phyloP scores from a whole-genome alignment of 2,797 vertebrate species.

The Leptatherina wallacei region DNA sequence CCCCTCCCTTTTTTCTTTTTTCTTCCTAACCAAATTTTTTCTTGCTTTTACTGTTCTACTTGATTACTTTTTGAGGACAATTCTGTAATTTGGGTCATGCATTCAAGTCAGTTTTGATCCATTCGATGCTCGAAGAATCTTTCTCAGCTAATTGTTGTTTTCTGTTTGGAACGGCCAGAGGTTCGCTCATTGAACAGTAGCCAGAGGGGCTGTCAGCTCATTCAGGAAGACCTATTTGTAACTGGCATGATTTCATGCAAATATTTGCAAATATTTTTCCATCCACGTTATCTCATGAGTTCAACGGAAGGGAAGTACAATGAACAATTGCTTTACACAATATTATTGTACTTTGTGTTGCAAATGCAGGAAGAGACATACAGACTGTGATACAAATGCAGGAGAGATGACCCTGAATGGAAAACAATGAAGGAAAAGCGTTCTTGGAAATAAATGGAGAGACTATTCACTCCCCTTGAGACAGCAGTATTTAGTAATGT shows the following conservation, averaged over 20 bases:
- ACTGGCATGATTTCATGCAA: slow-evolving; percentile 26
- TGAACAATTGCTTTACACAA: slow-evolving; percentile 17
- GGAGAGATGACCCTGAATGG: background rate
- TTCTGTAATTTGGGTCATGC: slow-evolving; percentile 32
- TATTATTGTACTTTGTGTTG: background rate
- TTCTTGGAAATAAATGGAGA: slow-evolving; percentile 74
- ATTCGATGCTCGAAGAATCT: slow-evolving; percentile 31
- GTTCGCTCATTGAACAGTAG: slow-evolving; percentile 27
- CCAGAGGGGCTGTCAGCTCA: slow-evolving; percentile 20
- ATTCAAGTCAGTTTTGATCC: slow-evolving; percentile 37
- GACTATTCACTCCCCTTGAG: slow-evolving; percentile 70
- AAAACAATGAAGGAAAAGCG: slow-evolving; percentile 46
- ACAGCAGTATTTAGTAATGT: slow-evolving; percentile 85
- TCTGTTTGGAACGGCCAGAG: slow-evolving; percentile 30
- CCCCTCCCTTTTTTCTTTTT: slow-evolving; percentile 2
- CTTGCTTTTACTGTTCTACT: slow-evolving; percentile 11
- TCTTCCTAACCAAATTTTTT: slow-evolving; percentile 3
- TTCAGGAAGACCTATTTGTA: slow-evolving; percentile 35
- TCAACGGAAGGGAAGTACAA: background rate
- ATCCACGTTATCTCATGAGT: slow-evolving; percentile 28
- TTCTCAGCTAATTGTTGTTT: slow-evolving; percentile 24
- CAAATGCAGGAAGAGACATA: slow-evolving; percentile 1
- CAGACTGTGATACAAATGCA: slow-evolving; percentile 2
- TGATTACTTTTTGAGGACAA: slow-evolving; percentile 20
- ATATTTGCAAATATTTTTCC: slow-evolving; percentile 31